Base-by-base conservation (phyloP, 2,113 vertebrate genomes). In the Salvelinus alpinus region DNA sequence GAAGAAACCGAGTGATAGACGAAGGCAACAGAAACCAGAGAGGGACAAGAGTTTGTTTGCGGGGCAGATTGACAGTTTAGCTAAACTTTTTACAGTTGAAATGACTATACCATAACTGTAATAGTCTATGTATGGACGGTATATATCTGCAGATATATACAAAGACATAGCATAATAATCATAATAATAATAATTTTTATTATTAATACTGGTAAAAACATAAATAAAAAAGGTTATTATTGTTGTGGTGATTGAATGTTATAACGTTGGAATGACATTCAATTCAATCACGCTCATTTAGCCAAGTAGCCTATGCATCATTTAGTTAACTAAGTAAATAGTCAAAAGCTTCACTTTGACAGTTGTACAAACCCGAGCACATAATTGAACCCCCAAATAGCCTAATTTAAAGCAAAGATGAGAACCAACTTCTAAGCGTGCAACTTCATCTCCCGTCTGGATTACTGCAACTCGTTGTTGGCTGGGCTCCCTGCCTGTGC, bases 1-100 rank as follows among this genome's bases (percentile, higher is more conserved):
- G 83, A 70, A 84, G 87, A 84, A 86, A 90, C 70, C 60, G 77
- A 79, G 77, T 79, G 84, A 87, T 82, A 87, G 83, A 82, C 85
- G 79, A 76, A 87, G 79, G 77, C 81, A 79, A 87, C 80, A 73
- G 47, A 78, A 82, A 66, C 70, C 71, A 73, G 78, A 83, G 82
- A 85, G 76, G 81, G 82, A 80, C 88, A 80, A 87, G 88, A 87
- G 87, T 75, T 54, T 54, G 51, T 16, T 86, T 70, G 67, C 20
- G 20, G 31, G 67, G 29, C 31, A 20, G 67, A 20, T 18, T 18
- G 18, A 69, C 18, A n/a, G 29, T 22, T 20, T 22, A 78, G 20
- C 54, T 9, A 24, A 71, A 70, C 68, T 48, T 47, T 70, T 48
- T 12, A 13, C 18, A 3, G 67, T 22, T 24, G 22, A 25, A 70